Conservation (phyloP, 2,888 invertebrate genomes). For the Margaritifera margaritifera region DNA sequence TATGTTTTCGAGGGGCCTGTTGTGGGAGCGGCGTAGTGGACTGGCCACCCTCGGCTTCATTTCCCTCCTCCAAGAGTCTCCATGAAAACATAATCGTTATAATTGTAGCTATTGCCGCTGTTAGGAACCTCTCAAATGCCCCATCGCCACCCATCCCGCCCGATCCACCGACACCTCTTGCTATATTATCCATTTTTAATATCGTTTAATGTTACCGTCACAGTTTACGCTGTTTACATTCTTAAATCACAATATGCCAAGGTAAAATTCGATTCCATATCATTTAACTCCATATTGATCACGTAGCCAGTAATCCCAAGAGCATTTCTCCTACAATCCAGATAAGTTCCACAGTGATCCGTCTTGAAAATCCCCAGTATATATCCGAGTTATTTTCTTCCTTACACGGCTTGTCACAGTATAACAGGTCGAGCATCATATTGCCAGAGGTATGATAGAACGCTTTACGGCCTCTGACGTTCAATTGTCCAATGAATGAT, state of each 20-base stretch:
- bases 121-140: conserved; percentile 68
- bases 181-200: neutral
- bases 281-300: too few relatives aligned
- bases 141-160: conserved; percentile 48
- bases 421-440: too few relatives aligned
- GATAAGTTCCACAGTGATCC: too few relatives aligned
- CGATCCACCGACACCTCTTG: conserved; percentile 2
- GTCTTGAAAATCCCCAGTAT: too few relatives aligned
- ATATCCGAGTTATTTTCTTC: too few relatives aligned
- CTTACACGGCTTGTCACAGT: too few relatives aligned
- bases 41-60: conserved; percentile 39
- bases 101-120: conserved; percentile 68
- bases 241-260: too few relatives aligned
- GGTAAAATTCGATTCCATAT: too few relatives aligned
- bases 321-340: too few relatives aligned
- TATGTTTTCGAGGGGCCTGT: neutral
- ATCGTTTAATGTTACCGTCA: conserved; percentile 1
- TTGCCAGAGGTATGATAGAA: too few relatives aligned
- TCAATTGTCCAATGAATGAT: conserved; percentile 30
- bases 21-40: conserved; percentile 4
- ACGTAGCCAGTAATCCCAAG: too few relatives aligned
- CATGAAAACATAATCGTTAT: conserved; percentile 70
- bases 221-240: too few relatives aligned
- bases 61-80: conserved; percentile 61
- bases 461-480: neutral